Percentiles rank a stretch among this genome's conserved stretches.
Evolutionary conservation across 2,888 invertebrate species (phyloP).

Genomic region (Tipula lateralis): DNA sequence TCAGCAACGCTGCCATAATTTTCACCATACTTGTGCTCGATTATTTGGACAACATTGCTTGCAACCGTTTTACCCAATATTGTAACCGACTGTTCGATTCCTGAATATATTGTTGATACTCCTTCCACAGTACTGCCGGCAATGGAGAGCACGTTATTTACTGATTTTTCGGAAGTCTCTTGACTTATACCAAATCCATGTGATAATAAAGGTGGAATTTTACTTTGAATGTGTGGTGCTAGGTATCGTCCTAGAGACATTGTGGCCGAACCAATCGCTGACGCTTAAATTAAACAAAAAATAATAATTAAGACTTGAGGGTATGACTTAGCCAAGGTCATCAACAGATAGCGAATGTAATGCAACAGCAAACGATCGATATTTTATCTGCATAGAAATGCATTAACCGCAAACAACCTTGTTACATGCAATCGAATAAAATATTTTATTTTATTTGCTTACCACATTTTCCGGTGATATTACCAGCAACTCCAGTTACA

Average conservation of each 20-base stretch:
- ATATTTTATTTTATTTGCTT: too few relatives aligned
- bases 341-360: neutral
- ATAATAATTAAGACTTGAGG: neutral
- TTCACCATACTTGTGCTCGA: conserved; percentile 67
- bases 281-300: neutral
- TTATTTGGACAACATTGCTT: conserved; percentile 68
- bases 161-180: conserved; percentile 53
- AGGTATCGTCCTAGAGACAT: conserved; percentile 60
- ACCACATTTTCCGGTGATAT: conserved; percentile 57
- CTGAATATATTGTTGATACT: conserved; percentile 63
- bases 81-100: conserved; percentile 65
- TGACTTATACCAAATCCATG: conserved; percentile 54
- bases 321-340: too few relatives aligned
- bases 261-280: conserved; percentile 59
- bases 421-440: neutral
- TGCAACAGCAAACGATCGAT: neutral
- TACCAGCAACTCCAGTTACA: conserved; percentile 62
- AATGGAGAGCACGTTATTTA: conserved; percentile 57
- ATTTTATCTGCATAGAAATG: neutral
- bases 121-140: conserved; percentile 69
- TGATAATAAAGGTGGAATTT: conserved; percentile 57
- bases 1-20: conserved; percentile 61
- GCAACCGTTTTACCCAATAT: conserved; percentile 60
- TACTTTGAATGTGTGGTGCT: conserved; percentile 63
- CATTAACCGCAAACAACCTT: neutral